Conservation (phyloP, 2,797 vertebrate genomes). For the Bucorvus abyssinicus region DNA sequence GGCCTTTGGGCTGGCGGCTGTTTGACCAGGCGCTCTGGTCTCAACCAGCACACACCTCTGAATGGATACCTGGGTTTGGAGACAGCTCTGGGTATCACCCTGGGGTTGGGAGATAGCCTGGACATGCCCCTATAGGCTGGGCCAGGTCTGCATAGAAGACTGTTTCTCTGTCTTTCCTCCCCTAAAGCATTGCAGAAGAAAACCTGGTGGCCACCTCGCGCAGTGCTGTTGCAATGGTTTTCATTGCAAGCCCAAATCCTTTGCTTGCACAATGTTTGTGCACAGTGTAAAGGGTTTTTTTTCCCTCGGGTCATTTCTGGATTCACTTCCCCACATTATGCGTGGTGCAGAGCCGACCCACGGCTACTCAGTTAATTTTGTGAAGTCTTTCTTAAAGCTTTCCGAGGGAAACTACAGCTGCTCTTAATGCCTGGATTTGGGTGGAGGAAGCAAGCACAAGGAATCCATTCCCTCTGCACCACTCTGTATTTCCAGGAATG, state of each 20-base stretch:
- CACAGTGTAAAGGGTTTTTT: neutral
- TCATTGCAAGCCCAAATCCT: neutral
- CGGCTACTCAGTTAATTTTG: neutral
- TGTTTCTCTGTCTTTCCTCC: neutral
- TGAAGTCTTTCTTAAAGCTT: neutral
- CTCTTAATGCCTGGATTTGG: neutral
- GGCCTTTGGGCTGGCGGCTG: fast-evolving
- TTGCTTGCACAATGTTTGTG: neutral
- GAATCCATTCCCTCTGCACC: neutral
- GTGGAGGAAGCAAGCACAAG: fast-evolving
- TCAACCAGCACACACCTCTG: neutral
- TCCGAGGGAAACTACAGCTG: neutral
- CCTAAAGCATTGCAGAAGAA: neutral
- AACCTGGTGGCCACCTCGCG: neutral
- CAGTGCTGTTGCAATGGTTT: neutral
- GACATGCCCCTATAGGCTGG: neutral
- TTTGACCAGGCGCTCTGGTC: neutral
- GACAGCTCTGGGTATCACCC: neutral
- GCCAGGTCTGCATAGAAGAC: neutral
- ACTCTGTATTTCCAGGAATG: neutral
- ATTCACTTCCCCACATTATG: neutral
- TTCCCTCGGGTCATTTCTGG: fast-evolving
- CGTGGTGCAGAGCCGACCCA: neutral
- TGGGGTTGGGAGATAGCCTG: neutral
- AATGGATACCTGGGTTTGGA: neutral